Base-by-base conservation (phyloP, 2,113 vertebrate genomes). In the Cololabis saira region DNA sequence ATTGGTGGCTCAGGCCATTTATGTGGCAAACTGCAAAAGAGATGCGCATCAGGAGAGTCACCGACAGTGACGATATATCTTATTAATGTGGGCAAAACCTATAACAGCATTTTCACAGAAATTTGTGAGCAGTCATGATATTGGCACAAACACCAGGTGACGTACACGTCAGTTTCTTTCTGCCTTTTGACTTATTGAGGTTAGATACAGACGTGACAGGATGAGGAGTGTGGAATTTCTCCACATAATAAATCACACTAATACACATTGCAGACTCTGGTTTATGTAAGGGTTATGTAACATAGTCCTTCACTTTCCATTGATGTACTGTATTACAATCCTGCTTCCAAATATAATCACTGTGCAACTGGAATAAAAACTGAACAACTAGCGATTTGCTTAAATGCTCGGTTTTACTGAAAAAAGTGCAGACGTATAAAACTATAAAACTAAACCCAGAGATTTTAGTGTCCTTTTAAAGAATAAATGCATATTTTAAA, bases 251-350 rank as follows among this genome's bases (percentile, higher is more conserved):
- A 79, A 69, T 81, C 63, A 47, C 24, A 56, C 58, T 68, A 61
- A 82, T 84, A 56, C 67, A 55, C 61, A 71, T 54, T 2, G 21
- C 81, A 83, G 84, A 69, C 68, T 18, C 18, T 15, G 54, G 55
- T 74, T 84, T 79, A 74, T 52, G 48, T 71, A 71, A 83, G 52
- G 8, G 68, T 86, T 79, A 73, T 44, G 45, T 68, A 83, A 83
- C 58, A 24, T 0, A 24, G 27, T n/a, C 63, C 15, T 22, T 48
- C 43, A 21, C 48, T 41, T 43, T 68, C 40, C 16, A 18, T 42
- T 52, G 60, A 52, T 48, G 45, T 18, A 17, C n/a, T 47, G 17
- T 18, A 47, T 47, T 48, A 45, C 47, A 57, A 49, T 41, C 18
- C 40, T 58, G 41, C 21, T 24, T n/a, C 16, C 56, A 43, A 15